Base-by-base conservation (phyloP, 2,113 vertebrate genomes). In the Macrotus californicus region DNA sequence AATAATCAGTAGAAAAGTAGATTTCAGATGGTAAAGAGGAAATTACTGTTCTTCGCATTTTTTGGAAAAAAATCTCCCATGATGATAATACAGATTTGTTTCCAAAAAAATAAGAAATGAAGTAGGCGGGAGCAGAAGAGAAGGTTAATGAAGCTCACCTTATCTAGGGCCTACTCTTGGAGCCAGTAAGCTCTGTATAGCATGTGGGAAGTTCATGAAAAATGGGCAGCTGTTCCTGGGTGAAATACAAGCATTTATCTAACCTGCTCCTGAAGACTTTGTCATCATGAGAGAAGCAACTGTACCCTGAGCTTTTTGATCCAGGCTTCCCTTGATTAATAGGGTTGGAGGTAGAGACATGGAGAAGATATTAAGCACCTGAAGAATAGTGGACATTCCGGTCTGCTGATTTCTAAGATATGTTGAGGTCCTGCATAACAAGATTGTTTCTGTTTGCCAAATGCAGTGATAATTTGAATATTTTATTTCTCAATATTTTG, bases 381-480 rank as follows among this genome's bases (percentile, higher is more conserved):
- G 6, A 36, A 95, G 43, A 66, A 81, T 41, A 87, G 18, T 54
- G 7, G 7, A 43, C 10, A 31, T 91, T 90, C 48, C 43, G 22
- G 22, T 5, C 11, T 75, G 21, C 16, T 80, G 80, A 52, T 56
- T 52, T 90, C 46, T 64, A n/a, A 6, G 15, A 59, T 1, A 85
- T 29, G 59, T 11, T 82, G 72, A 87, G 64, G 24, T 82, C 29
- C 36, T 64, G 22, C 9, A 48, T 18, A 64, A 67, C 29, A 94
- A 12, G 36, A 56, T 0, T 15, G 34, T 93, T 96, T 96, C 43
- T 29, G 48, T 39, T 87, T 88, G 75, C 73, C 86, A 88, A 88
- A 93, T 80, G 56, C 19, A 85, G 88, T 86, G 79, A 95, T 94
- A 96, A 93, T 94, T 94, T 90, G 85, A 95, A 94, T 96, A 89